Percentiles rank a stretch among this genome's conserved stretches.
Evolutionary conservation across 2,113 vertebrate genomes (phyloP).

Genomic region (Osmerus eperlanus): DNA sequence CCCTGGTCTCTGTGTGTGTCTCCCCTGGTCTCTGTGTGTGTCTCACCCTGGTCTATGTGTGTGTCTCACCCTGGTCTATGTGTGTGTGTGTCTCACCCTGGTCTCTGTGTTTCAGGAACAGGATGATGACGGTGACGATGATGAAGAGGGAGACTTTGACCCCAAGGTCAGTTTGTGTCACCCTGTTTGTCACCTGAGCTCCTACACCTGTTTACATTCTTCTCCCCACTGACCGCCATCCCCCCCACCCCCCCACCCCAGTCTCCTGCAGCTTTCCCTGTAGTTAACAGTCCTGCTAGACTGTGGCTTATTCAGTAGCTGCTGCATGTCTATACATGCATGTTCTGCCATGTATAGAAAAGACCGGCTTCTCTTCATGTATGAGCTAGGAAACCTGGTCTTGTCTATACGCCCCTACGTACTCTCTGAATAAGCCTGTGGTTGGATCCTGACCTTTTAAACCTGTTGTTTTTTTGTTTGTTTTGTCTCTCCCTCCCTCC

Average conservation of each 20-base stretch:
- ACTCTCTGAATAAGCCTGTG: constrained; percentile 28
- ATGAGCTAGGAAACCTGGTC: constrained; percentile 11
- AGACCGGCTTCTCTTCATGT: constrained; percentile 19
- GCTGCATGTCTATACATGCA: too few relatives aligned
- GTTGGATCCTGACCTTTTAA: constrained; percentile 66
- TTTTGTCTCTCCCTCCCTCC: constrained; percentile 73
- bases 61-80: not conserved
- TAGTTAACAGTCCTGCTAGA: too few relatives aligned
- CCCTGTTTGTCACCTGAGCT: not conserved
- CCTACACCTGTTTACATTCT: too few relatives aligned
- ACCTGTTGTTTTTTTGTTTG: constrained; percentile 47
- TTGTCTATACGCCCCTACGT: constrained; percentile 15
- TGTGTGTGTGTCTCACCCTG: not conserved
- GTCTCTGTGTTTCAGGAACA: constrained; percentile 75
- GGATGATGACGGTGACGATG: constrained; percentile 89
- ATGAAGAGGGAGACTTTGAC: constrained; percentile 83
- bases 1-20: not conserved
- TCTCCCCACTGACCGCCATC: too few relatives aligned
- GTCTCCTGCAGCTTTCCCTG: too few relatives aligned
- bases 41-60: not conserved
- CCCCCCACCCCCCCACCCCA: too few relatives aligned
- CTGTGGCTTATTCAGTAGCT: too few relatives aligned
- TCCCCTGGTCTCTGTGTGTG: not conserved
- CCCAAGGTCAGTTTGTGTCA: constrained; percentile 75
- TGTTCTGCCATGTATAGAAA: not conserved